phyloP scores from a whole-genome alignment of 23 tunicate species.

The Trididemnum nubilum region DNA sequence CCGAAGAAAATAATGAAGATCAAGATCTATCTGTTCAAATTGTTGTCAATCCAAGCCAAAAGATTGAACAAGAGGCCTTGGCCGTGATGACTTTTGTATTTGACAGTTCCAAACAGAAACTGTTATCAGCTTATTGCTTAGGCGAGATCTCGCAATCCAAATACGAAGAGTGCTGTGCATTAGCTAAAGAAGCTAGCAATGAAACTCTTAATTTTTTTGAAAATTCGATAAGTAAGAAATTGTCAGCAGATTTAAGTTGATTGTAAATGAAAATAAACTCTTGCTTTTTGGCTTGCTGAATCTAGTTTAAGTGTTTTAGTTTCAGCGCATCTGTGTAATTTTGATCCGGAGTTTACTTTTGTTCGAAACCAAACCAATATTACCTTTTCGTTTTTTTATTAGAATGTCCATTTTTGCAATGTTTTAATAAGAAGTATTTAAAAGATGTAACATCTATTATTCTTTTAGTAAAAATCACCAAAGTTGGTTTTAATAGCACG shows the following conservation, averaged over 20 bases:
- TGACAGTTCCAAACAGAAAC: conserved; percentile 56
- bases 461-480: too few relatives aligned
- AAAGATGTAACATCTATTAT: too few relatives aligned
- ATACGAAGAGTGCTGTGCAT: conserved; percentile 38
- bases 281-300: too few relatives aligned
- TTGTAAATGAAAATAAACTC: neutral
- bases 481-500: too few relatives aligned
- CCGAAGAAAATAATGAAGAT: conserved; percentile 5
- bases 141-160: conserved; percentile 48
- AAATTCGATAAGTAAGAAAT: conserved; percentile 60
- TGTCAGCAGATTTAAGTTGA: conserved; percentile 32
- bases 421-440: too few relatives aligned
- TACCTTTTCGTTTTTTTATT: too few relatives aligned
- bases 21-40: conserved; percentile 8
- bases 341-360: too few relatives aligned
- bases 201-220: conserved; percentile 50
- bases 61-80: conserved; percentile 45
- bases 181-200: conserved; percentile 50
- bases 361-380: too few relatives aligned
- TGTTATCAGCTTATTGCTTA: conserved; percentile 36
- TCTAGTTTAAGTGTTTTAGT: too few relatives aligned
- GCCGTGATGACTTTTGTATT: conserved; percentile 67
- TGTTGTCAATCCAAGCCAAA: conserved; percentile 40
- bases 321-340: too few relatives aligned
- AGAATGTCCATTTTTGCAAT: too few relatives aligned